Base-by-base conservation (phyloP, 2,888 invertebrate genomes). In the Diarsia mendica region DNA sequence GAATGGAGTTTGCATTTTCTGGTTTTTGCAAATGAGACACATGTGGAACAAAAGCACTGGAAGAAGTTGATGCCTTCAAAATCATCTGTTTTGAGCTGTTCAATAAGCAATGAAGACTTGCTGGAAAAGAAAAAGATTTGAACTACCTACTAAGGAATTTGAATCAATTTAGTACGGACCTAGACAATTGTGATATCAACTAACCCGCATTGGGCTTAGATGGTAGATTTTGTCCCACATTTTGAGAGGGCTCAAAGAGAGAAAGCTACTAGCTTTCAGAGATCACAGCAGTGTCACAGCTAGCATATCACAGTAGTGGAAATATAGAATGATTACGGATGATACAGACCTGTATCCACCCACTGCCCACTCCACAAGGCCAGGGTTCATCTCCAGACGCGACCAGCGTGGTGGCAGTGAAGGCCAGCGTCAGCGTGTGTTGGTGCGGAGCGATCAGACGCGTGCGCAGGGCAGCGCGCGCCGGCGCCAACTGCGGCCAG, bases 321-420 rank as follows among this genome's bases (percentile, higher is more conserved):
- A 28, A 28, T 28, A 28, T 28, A 28, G 28, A 28, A 28, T 28
- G 28, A 28, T 28, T 28, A 28, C 28, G 28, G 28, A 2, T 28
- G 2, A 2, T 28, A 28, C 28, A 28, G 75, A 97, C 97, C 96
- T 97, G 97, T 74, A 97, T 95, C 93, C 96, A 95, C 0, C 96
- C 96, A 61, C 92, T 92, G 13, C 96, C 96, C 9, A 91, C 93
- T 0, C 96, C 95, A 79, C 97, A 97, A 0, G 95, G 95, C 89
- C 89, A 80, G 5, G 77, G 75, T 51, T 23, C 64, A 3, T 69
- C 69, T n/a, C 65, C 44, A 84, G 85, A 9, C 2, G 75, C 60
- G 18, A 90, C 93, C 4, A 93, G 89, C 2, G 88, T 87, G 1
- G 94, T 91, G 23, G 86, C 79, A 2, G 90, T 89, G 68, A 95